Conservation (phyloP, 2,797 vertebrate genomes). For the Xiphophorus birchmanni region DNA sequence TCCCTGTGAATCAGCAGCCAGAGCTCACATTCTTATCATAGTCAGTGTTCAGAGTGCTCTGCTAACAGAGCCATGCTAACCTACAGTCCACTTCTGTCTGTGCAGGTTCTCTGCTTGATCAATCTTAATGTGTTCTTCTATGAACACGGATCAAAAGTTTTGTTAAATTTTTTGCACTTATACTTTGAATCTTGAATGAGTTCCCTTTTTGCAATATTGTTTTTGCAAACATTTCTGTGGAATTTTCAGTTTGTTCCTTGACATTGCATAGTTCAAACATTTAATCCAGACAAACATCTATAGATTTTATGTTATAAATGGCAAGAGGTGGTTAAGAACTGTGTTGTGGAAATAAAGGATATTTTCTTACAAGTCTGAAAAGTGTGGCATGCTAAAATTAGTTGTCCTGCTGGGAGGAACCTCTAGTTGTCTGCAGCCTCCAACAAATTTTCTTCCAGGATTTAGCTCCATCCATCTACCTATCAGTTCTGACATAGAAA, state of each 20-base stretch:
- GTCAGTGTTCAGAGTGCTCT: neutral
- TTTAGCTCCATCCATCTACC: no score
- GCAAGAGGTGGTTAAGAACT: neutral
- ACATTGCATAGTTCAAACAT: neutral
- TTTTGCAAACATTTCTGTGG: neutral
- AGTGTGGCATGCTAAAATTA: neutral
- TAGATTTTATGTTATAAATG: neutral
- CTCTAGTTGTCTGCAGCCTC: neutral
- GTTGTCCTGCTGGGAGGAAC: neutral
- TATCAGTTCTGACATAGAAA: neutral
- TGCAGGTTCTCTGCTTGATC: neutral
- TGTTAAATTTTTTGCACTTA: neutral
- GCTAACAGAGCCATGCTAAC: neutral
- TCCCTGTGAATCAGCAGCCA: neutral
- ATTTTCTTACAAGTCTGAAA: neutral
- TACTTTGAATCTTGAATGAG: neutral
- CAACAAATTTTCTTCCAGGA: neutral
- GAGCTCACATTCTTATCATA: neutral
- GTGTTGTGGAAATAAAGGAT: neutral
- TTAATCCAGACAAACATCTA: neutral
- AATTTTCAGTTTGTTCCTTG: neutral
- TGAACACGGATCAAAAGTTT: neutral
- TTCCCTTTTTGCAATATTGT: neutral
- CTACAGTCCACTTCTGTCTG: neutral
- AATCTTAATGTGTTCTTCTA: neutral